Percentiles rank a stretch among this genome's conserved stretches.
phyloP scores from a whole-genome alignment of 2,113 vertebrate species.

The Saguinus imperator region DNA sequence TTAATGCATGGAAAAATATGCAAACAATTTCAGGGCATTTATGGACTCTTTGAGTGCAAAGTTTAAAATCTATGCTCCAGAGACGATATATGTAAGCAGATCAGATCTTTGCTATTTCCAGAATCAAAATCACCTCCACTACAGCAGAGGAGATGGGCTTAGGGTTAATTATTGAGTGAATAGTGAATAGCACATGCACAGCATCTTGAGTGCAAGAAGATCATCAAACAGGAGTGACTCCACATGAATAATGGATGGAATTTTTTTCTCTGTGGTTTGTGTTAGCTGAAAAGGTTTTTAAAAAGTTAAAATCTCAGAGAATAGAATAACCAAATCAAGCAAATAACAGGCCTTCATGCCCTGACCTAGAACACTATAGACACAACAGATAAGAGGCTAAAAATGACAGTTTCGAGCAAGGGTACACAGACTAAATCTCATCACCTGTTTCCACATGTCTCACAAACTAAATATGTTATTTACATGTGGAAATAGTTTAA shows the following conservation, averaged over 20 bases:
- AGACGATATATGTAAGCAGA: not conserved
- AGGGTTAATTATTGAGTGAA: not conserved
- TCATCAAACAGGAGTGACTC: not conserved
- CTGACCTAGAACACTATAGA: not conserved
- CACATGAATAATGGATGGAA: not conserved
- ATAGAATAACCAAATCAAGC: not conserved
- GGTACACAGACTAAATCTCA: not conserved
- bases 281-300: not conserved
- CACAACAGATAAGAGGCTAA: not conserved
- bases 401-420: not conserved
- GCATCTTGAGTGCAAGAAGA: not conserved
- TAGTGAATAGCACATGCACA: not conserved
- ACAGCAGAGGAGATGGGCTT: not conserved
- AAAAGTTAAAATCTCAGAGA: not conserved
- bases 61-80: not conserved
- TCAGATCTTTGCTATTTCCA: not conserved
- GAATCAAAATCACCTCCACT: not conserved
- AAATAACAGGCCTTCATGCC: not conserved
- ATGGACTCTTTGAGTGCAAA: not conserved
- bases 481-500: not conserved
- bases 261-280: not conserved
- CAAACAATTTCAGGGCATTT: conserved; percentile 7
- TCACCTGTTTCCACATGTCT: not conserved
- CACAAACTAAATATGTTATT: not conserved
- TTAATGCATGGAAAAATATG: conserved; percentile 14